These are phyloP conservation scores for Rhagonycha lutea DNA, from an alignment of 2,888 invertebrate genomes.

Conservation along the genomic window DNA sequence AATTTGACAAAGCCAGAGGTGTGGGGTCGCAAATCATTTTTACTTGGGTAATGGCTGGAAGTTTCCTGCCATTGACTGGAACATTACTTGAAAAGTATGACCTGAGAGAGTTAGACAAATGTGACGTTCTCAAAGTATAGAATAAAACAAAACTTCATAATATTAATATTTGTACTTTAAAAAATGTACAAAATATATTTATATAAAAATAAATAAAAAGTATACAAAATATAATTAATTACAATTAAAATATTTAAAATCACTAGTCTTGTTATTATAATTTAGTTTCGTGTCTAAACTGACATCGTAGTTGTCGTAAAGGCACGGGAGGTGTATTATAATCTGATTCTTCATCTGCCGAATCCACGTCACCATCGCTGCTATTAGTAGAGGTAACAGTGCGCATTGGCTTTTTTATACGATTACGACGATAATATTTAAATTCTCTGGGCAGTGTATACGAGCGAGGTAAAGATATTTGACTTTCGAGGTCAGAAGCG, in stretches of 20 bases:
- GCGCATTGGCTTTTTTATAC: conserved; percentile 64
- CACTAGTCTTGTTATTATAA: conserved; percentile 42
- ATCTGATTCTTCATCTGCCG: conserved; percentile 66
- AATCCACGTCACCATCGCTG: conserved; percentile 86
- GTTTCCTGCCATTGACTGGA: too few relatives aligned
- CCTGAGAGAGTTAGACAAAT: too few relatives aligned
- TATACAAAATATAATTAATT: conserved; percentile 8
- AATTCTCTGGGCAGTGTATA: conserved; percentile 86
- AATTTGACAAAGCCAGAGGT: too few relatives aligned
- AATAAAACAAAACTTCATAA: neutral
- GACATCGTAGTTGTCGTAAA: conserved; percentile 52
- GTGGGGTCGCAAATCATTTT: too few relatives aligned
- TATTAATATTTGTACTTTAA: conserved; percentile 1
- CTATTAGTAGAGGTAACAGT: conserved; percentile 83
- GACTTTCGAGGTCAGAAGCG: conserved; percentile 74
- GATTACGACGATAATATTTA: conserved; percentile 72
- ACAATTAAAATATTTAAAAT: conserved; percentile 13
- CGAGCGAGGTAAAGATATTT: conserved; percentile 81
- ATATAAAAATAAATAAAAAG: conserved; percentile 10
- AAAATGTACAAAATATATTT: conserved; percentile 2
- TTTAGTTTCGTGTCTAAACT: conserved; percentile 66
- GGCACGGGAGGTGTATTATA: conserved; percentile 52
- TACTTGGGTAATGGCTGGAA: too few relatives aligned
- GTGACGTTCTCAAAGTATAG: neutral
- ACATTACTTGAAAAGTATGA: too few relatives aligned